phyloP scores from a whole-genome alignment of 2,113 vertebrate species.

The Archilochus colubris region DNA sequence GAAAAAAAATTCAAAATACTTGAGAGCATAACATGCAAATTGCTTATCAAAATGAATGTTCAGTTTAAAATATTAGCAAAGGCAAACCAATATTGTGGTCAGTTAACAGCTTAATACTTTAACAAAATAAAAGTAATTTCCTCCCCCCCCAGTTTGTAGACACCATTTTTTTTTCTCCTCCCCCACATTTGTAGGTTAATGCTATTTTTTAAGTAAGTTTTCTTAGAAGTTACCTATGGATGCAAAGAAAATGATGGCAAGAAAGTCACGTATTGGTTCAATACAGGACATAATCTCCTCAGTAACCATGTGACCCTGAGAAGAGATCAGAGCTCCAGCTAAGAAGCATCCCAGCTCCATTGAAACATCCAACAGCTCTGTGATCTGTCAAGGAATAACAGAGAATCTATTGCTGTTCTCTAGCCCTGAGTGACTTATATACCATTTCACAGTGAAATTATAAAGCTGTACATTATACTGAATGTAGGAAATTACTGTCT shows the following conservation, averaged over 20 bases:
- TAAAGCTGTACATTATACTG: neutral
- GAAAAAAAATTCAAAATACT: too few species aligned
- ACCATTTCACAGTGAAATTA: neutral
- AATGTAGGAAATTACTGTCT: neutral
- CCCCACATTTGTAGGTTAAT: neutral
- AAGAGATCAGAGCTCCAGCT: constrained; percentile 92
- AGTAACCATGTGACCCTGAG: constrained; percentile 93
- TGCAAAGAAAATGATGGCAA: constrained; percentile 96
- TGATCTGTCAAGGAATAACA: constrained; percentile 79
- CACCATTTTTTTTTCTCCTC: neutral
- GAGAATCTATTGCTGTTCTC: neutral
- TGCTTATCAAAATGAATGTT: neutral
- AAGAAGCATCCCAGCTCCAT: constrained; percentile 99
- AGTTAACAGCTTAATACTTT: neutral
- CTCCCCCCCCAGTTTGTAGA: neutral
- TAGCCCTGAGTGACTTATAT: neutral
- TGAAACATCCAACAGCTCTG: constrained; percentile 91
- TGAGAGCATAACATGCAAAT: neutral
- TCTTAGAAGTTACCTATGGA: constrained; percentile 87
- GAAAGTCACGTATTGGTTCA: constrained; percentile 95
- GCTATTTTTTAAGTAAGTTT: neutral
- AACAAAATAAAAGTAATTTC: neutral
- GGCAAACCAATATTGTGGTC: neutral
- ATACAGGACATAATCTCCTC: constrained; percentile 87
- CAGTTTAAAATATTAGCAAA: neutral